A percentile compares a stretch with the other conserved stretches of the same genome.
These are phyloP conservation scores for Tetraneura akinire DNA, from an alignment of 1,140 invertebrate genomes.

Conservation along the genomic window DNA sequence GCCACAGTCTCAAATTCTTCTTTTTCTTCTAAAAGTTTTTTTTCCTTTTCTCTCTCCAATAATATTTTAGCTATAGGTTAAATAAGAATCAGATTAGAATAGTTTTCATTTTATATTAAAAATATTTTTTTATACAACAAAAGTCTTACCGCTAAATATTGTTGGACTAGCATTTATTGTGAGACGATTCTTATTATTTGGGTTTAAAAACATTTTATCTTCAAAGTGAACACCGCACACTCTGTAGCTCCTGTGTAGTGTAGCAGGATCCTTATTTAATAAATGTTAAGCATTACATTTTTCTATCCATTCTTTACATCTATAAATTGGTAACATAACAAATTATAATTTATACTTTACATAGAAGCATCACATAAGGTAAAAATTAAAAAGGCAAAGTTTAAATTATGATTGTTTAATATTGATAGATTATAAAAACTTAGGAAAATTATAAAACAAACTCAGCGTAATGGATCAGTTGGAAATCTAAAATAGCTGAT, in stretches of 20 bases:
- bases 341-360: not conserved
- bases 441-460: too few species aligned
- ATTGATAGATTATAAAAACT: too few species aligned
- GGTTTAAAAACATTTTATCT: conserved; percentile 7
- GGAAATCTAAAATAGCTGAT: too few species aligned
- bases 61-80: not conserved
- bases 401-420: too few species aligned
- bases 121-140: not conserved
- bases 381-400: too few species aligned
- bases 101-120: not conserved
- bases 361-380: too few species aligned
- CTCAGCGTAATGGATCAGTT: too few species aligned
- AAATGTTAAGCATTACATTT: not conserved
- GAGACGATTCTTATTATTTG: not conserved
- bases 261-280: not conserved
- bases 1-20: not conserved
- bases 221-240: conserved; percentile 11
- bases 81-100: not conserved
- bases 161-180: not conserved
- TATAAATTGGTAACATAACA: not conserved
- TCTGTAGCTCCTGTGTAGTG: not conserved
- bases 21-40: not conserved
- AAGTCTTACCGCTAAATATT: conserved; percentile 11
- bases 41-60: not conserved
- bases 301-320: conserved; percentile 3